A percentile compares a stretch with the other conserved stretches of the same genome.
These are phyloP conservation scores for Antitype chi DNA, from an alignment of 2,888 invertebrate genomes.

Conservation along the genomic window DNA sequence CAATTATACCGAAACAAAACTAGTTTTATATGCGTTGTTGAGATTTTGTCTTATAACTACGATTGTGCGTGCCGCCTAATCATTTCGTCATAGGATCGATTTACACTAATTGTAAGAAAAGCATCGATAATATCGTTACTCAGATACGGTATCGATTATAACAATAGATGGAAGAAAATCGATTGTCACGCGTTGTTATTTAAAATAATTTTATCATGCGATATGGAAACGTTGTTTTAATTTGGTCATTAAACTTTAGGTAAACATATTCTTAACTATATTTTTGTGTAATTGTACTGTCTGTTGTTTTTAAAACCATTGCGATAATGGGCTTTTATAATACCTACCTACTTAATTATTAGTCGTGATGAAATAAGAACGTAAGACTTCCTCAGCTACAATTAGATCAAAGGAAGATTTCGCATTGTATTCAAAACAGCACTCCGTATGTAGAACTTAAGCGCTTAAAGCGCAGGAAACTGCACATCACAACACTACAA, in stretches of 20 bases:
- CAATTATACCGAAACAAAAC: slow-evolving; percentile 73
- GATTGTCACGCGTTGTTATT: slow-evolving; percentile 60
- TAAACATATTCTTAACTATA: slow-evolving; percentile 31
- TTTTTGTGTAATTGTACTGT: slow-evolving; percentile 20
- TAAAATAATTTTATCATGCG: slow-evolving; percentile 55
- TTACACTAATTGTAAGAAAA: slow-evolving; percentile 61
- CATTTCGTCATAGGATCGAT: slow-evolving; percentile 68
- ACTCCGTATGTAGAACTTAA: slow-evolving; percentile 32
- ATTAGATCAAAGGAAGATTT: slow-evolving; percentile 60
- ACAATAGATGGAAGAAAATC: slow-evolving; percentile 55
- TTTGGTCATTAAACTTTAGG: slow-evolving; percentile 50
- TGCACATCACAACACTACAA: slow-evolving; percentile 70
- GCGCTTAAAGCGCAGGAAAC: slow-evolving; percentile 69
- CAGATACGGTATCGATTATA: slow-evolving; percentile 52
- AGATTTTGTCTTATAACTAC: slow-evolving; percentile 69
- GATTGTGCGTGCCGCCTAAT: slow-evolving; percentile 70
- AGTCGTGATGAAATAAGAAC: slow-evolving; percentile 44
- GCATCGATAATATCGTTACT: slow-evolving; percentile 60
- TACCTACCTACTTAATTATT: slow-evolving; percentile 17
- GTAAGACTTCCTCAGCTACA: slow-evolving; percentile 50
- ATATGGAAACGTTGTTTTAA: slow-evolving; percentile 55
- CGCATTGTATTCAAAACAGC: slow-evolving; percentile 61
- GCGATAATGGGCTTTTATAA: slow-evolving; percentile 19
- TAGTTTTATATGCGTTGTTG: slow-evolving; percentile 71
- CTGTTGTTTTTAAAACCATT: slow-evolving; percentile 18